Evolutionary conservation across 2,888 invertebrate species (phyloP).

Genomic region (Matsumyia berberina): DNA sequence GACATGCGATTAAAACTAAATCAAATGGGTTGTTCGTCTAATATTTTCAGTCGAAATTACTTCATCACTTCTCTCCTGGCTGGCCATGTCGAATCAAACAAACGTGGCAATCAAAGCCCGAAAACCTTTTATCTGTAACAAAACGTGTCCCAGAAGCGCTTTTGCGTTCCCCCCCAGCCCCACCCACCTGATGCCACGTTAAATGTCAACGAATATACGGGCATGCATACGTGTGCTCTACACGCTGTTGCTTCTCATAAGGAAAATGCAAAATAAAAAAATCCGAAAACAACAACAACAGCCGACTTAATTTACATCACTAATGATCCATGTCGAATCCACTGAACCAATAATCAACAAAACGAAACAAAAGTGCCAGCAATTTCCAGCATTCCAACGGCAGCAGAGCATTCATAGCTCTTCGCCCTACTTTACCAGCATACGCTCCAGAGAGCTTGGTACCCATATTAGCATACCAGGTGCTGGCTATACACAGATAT

Average conservation of each 20-base stretch:
- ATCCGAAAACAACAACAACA: slow-evolving; percentile 24
- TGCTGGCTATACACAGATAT: slow-evolving; percentile 55
- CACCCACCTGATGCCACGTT: slow-evolving; percentile 1
- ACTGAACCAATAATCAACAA: slow-evolving; percentile 69
- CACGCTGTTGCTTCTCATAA: slow-evolving; percentile 22
- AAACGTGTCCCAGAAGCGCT: slow-evolving; percentile 28
- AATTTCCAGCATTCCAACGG: slow-evolving; percentile 70
- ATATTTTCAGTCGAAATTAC: slow-evolving; percentile 31
- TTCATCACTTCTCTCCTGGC: slow-evolving; percentile 38
- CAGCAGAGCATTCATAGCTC: slow-evolving; percentile 54
- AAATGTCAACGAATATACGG: slow-evolving; percentile 50
- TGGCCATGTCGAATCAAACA: slow-evolving; percentile 46
- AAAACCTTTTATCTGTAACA: slow-evolving; percentile 40
- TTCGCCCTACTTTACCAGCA: slow-evolving; percentile 63
- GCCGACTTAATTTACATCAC: slow-evolving; percentile 71
- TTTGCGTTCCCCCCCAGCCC: not conserved
- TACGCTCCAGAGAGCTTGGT: slow-evolving; percentile 55
- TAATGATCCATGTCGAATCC: slow-evolving; percentile 75
- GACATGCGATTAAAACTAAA: slow-evolving; percentile 28
- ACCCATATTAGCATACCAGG: slow-evolving; percentile 64
- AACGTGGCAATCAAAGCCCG: slow-evolving; percentile 40
- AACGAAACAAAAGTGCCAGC: slow-evolving; percentile 62
- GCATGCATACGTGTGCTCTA: too few species aligned
- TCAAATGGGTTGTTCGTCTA: slow-evolving; percentile 14
- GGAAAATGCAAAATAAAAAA: slow-evolving; percentile 58